Evolutionary conservation across 2,888 invertebrate species (phyloP).

Genomic region (Lycaena phlaeas): DNA sequence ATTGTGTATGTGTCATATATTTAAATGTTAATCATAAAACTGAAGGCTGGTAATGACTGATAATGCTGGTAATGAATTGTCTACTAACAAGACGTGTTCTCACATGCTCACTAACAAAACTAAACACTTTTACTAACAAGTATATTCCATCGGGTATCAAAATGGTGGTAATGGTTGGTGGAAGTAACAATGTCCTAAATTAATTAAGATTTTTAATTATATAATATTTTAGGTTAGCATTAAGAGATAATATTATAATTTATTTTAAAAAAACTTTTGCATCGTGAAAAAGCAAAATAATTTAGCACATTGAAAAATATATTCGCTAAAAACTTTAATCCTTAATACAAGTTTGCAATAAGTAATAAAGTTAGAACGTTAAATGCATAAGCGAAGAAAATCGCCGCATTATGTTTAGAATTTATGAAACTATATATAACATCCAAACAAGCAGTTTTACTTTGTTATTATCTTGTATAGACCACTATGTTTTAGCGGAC

Average conservation of each 20-base stretch:
- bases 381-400: slow-evolving; percentile 6
- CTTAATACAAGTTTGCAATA: slow-evolving; percentile 6
- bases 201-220: background rate
- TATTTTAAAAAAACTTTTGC: too few species aligned
- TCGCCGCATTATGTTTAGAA: slow-evolving; percentile 4
- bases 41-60: too few species aligned
- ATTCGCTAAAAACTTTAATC: slow-evolving; percentile 1
- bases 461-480: too few species aligned
- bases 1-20: too few species aligned
- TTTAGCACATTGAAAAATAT: background rate
- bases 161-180: slow-evolving; percentile 2
- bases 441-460: background rate
- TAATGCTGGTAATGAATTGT: too few species aligned
- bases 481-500: too few species aligned
- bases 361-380: slow-evolving; percentile 4
- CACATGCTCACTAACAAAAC: too few species aligned
- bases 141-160: slow-evolving; percentile 3
- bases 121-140: slow-evolving; percentile 13
- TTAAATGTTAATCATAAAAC: too few species aligned
- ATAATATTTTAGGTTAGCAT: background rate
- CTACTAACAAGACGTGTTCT: background rate
- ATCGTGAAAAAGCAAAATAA: too few species aligned
- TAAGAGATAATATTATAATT: too few species aligned
- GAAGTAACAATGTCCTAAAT: background rate
- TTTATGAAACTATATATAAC: background rate